Base-by-base conservation (phyloP, 2,113 vertebrate species). In the Gasterosteus nipponicus region DNA sequence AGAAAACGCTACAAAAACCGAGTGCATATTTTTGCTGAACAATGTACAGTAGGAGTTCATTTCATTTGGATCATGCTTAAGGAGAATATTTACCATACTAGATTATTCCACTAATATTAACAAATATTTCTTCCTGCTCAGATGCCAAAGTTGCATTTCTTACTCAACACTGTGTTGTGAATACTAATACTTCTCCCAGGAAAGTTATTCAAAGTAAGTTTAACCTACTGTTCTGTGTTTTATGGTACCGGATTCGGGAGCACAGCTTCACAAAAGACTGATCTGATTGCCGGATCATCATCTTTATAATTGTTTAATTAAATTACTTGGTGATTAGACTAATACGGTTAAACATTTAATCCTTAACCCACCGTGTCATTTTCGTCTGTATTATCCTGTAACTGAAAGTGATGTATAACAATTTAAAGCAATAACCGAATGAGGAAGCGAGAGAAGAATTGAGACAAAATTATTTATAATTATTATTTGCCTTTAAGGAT, bases 281-380 rank as follows among this genome's bases (percentile, higher is more conserved):
- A 80, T 80, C 78, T 80, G 31, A 80, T 86, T 66, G 44, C 38
- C 2, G 5, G 35, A 73, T 73, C 62, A 53, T 66, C 51, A 42
- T 80, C 64, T 51, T 68, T 51, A 41, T 73, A 66, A 56, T 80
- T 67, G 38, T 70, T 82, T 46, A 85, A 83, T 81, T 73, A 5
- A 78, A 61, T 80, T 68, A 85, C 57, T 68, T 39, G 19, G 51
- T 77, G 15, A 12, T 57, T 69, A 69, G 6, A 19, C 26, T 41
- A 46, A 51, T 73, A 10, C 9, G 35, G 12, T 38, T 46, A 53
- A 69, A 71, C 35, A 35, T 16, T 31, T 46, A 0, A 38, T 42
- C 47, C 1, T 35, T 31, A 26, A 26, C 22, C 22, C 41, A 35
- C 7, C 14, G 11, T 9, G 26, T 41, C 31, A 3, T 16, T 19